Percentiles rank a stretch among this genome's conserved stretches.
phyloP scores from a whole-genome alignment of 2,113 vertebrate species.

The Pteruthius melanotis region DNA sequence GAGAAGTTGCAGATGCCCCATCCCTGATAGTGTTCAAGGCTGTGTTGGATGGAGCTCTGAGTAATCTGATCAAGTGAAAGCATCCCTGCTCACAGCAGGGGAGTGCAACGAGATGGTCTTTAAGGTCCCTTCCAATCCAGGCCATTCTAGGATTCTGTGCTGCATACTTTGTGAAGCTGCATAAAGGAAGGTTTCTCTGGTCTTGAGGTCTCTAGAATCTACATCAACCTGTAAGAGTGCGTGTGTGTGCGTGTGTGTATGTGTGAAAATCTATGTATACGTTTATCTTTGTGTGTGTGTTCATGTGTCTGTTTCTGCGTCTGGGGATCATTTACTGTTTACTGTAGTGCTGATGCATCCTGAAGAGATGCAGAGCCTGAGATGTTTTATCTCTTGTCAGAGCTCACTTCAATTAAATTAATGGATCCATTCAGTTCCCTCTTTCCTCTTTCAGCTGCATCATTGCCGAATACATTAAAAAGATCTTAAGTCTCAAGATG shows the following conservation, averaged over 20 bases:
- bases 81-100: neutral
- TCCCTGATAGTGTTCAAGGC: neutral
- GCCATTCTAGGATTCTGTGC: neutral
- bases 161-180: slow-evolving; percentile 65
- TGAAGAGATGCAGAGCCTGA: slow-evolving; percentile 88
- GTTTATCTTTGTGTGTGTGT: neutral
- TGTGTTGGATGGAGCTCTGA: neutral
- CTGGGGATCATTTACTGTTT: slow-evolving; percentile 90
- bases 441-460: slow-evolving; percentile 89
- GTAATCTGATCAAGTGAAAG: neutral
- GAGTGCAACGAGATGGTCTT: neutral
- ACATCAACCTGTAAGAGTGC: slow-evolving; percentile 38
- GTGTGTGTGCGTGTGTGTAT: slow-evolving; percentile 51
- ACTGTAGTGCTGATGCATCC: slow-evolving; percentile 82
- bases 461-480: slow-evolving; percentile 95
- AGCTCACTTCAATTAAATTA: slow-evolving; percentile 99
- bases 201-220: slow-evolving; percentile 86
- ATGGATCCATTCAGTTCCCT: slow-evolving; percentile 97
- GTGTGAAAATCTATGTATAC: neutral
- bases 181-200: slow-evolving; percentile 73
- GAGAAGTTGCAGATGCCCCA: no score
- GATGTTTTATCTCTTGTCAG: slow-evolving; percentile 97
- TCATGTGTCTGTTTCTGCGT: neutral
- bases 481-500: slow-evolving; percentile 98
- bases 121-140: neutral